A percentile compares a stretch with the other conserved stretches of the same genome.
phyloP scores from a whole-genome alignment of 2,113 vertebrate species.

The Arothron firmamentum region DNA sequence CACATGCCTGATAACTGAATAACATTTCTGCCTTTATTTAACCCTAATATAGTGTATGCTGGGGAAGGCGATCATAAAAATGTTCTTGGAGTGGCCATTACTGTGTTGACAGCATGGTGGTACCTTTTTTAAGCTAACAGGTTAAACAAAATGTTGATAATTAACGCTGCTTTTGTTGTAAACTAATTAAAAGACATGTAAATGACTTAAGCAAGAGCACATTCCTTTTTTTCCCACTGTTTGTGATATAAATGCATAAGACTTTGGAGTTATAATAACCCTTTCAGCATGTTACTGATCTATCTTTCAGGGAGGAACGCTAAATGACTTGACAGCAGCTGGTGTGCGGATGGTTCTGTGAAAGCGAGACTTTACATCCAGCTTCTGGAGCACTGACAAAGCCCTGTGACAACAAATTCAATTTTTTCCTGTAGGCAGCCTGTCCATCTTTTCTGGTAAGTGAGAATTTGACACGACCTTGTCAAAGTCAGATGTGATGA shows the following conservation, averaged over 20 bases:
- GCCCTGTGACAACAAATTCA: constrained; percentile 57
- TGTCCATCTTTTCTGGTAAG: constrained; percentile 43
- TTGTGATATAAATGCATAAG: constrained; percentile 18
- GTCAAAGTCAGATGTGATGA: constrained; percentile 60
- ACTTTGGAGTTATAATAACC: constrained; percentile 10
- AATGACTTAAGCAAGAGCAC: not conserved
- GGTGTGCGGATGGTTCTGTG: constrained; percentile 21
- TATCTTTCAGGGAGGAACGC: constrained; percentile 15
- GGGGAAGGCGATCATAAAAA: constrained; percentile 45
- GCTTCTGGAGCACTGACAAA: constrained; percentile 39
- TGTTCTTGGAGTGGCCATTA: constrained; percentile 43
- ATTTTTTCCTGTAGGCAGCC: constrained; percentile 53
- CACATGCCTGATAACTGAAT: constrained; percentile 37
- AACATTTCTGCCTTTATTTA: constrained; percentile 46
- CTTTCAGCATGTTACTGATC: constrained; percentile 1
- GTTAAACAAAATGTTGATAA: constrained; percentile 7
- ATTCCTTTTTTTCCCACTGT: constrained; percentile 18
- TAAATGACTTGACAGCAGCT: constrained; percentile 30
- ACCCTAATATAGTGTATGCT: constrained; percentile 48
- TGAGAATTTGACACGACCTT: constrained; percentile 67
- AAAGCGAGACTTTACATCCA: constrained; percentile 18
- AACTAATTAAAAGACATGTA: constrained; percentile 11
- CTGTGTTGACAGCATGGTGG: constrained; percentile 5
- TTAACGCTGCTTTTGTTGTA: not conserved
- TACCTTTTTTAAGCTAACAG: constrained; percentile 40